phyloP scores from a whole-genome alignment of 2,888 invertebrate genomes.

The Agelastica alni region DNA sequence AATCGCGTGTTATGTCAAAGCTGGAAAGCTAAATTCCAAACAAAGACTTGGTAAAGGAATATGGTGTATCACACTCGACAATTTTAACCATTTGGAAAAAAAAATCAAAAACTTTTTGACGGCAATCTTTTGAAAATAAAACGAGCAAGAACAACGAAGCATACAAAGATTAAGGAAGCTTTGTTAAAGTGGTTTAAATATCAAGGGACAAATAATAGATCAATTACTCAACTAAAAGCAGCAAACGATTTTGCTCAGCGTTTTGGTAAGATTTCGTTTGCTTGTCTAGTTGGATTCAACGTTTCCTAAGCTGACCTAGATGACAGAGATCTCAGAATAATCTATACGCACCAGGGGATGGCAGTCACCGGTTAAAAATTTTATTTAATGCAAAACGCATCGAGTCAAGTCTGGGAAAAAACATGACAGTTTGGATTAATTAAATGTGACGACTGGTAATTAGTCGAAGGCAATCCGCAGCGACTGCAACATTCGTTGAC shows the following conservation, averaged over 20 bases:
- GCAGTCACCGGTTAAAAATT: no score
- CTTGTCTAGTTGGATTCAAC: neutral
- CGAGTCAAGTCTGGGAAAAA: no score
- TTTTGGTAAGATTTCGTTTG: neutral
- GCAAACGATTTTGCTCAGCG: neutral
- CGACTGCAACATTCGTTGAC: no score
- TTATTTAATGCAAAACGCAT: no score
- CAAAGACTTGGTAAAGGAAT: neutral
- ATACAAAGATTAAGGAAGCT: neutral
- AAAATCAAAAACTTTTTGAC: neutral
- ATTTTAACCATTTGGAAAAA: neutral
- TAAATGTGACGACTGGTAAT: no score
- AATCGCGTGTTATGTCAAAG: neutral
- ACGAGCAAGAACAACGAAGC: neutral
- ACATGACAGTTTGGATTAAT: no score
- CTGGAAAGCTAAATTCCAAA: neutral
- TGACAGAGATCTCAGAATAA: no score
- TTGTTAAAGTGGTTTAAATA: neutral
- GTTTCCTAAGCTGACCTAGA: no score
- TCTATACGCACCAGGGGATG: no score
- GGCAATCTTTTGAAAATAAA: neutral
- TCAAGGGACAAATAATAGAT: neutral
- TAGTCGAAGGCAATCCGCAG: no score
- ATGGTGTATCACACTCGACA: neutral
- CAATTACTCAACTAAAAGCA: neutral